These are phyloP conservation scores for Spodoptera litura DNA, from an alignment of 1,140 invertebrate species.

Conservation along the genomic window DNA sequence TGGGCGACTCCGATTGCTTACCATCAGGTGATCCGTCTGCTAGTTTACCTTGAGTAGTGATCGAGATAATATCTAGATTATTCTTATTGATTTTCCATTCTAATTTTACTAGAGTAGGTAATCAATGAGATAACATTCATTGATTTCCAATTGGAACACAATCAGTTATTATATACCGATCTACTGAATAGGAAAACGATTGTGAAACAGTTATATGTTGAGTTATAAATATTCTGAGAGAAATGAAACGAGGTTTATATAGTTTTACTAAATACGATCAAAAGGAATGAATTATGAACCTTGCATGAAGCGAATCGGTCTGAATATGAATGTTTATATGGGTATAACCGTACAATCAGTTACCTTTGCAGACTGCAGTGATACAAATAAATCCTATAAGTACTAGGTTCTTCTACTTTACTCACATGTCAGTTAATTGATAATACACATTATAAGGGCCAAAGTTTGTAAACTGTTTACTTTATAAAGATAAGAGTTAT, in stretches of 20 bases:
- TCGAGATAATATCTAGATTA: too few species aligned
- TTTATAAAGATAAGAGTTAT: constrained; percentile 24
- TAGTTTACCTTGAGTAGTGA: too few species aligned
- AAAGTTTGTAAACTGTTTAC: constrained; percentile 24
- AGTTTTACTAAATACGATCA: constrained; percentile 26
- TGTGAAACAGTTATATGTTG: background rate
- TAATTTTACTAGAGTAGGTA: too few species aligned
- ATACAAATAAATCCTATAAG: constrained; percentile 1
- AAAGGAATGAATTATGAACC: constrained; percentile 18
- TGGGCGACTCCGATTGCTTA: too few species aligned
- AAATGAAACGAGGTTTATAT: constrained; percentile 20
- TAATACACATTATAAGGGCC: constrained; percentile 7
- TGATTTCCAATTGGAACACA: background rate
- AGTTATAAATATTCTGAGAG: background rate
- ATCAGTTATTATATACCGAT: background rate
- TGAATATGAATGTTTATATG: background rate
- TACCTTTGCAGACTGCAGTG: background rate
- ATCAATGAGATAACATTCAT: background rate
- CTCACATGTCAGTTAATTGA: background rate
- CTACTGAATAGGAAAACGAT: background rate
- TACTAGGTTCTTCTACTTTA: background rate
- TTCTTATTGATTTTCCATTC: too few species aligned
- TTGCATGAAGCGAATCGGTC: constrained; percentile 18
- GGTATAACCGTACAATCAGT: too few species aligned
- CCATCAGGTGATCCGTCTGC: too few species aligned